Evolutionary conservation across 2,888 invertebrate genomes (phyloP), one percentile per base, ranked within the genome.

Genomic region (Drosophila melanosoma): DNA sequence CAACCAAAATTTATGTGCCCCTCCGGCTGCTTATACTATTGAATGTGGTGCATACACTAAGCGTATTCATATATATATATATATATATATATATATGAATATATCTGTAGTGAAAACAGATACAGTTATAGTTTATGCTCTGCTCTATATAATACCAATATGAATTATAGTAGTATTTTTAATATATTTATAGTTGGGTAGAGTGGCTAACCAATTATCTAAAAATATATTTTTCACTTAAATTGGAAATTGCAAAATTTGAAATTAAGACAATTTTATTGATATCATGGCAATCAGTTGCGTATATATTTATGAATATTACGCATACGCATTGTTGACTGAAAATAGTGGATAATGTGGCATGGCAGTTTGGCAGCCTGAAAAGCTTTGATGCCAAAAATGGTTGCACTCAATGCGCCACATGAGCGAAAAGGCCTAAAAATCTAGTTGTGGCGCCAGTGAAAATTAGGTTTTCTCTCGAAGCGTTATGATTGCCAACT

Each of bases 401-500:
- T 32, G 33, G 29, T 35, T 12, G 15, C 15, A 64, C n/a, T 7
- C 48, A 40, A 48, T 49, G n/a, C 23, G 56, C 40, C 52, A 49
- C 35, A 35, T 35, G 32, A 62, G 17, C 11, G 33, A 53, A 54
- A 40, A 15, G 33, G 58, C 42, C 56, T 48, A 69, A 56, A 66
- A 66, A 40, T 63, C 32, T 48, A 53, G 71, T 38, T 45, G 32
- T 40, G 62, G 26, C 40, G 45, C 38, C n/a, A 45, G 26, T 40
- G n/a, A 54, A 76, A 78, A 73, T 78, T 69, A 62, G 32, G 36
- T 54, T 74, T 68, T 56, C 52, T 53, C 63, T 51, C 26, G 29
- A n/a, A 66, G 51, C 60, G 68, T n/a, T 74, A 65, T 70, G 66
- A 71, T 74, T 66, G 76, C 74, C 83, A 83, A 89, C 86, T 83